Evolutionary conservation across 2,113 vertebrate genomes (phyloP).

Genomic region (Heptranchias perlo): DNA sequence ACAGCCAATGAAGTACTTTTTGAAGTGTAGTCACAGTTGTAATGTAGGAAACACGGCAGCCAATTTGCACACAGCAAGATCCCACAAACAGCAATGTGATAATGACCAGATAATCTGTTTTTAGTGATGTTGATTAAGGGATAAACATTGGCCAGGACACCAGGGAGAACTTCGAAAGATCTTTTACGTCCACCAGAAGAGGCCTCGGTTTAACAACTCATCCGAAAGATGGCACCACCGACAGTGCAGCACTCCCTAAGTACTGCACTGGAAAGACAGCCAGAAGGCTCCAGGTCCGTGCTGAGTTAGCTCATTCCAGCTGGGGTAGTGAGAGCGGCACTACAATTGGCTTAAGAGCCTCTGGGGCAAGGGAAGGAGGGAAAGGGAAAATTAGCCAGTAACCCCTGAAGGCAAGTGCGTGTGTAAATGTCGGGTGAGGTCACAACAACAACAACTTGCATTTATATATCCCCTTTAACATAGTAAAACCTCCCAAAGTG

Average conservation of each 20-base stretch:
- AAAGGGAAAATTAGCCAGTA: not conserved
- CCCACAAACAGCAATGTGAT: too few relatives aligned
- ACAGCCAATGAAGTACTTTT: too few relatives aligned
- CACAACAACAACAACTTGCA: too few relatives aligned
- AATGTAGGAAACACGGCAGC: too few relatives aligned
- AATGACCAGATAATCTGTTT: too few relatives aligned
- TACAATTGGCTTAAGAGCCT: not conserved
- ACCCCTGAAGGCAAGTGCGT: not conserved
- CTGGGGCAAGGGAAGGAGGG: not conserved
- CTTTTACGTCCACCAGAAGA: not conserved
- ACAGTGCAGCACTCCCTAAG: not conserved
- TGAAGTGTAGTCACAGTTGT: too few relatives aligned
- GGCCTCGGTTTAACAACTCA: not conserved
- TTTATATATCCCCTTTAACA: too few relatives aligned
- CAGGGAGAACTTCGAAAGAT: too few relatives aligned
- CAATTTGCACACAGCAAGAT: too few relatives aligned
- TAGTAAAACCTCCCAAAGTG: too few relatives aligned
- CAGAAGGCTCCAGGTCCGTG: not conserved
- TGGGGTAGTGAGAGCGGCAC: not conserved
- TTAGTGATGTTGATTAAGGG: too few relatives aligned
- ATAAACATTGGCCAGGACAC: too few relatives aligned
- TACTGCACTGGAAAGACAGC: not conserved
- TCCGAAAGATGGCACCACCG: not conserved
- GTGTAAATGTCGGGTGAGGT: not conserved
- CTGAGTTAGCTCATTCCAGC: not conserved